Base-by-base conservation (phyloP, 2,797 vertebrate genomes). In the Peromyscus nudipes region DNA sequence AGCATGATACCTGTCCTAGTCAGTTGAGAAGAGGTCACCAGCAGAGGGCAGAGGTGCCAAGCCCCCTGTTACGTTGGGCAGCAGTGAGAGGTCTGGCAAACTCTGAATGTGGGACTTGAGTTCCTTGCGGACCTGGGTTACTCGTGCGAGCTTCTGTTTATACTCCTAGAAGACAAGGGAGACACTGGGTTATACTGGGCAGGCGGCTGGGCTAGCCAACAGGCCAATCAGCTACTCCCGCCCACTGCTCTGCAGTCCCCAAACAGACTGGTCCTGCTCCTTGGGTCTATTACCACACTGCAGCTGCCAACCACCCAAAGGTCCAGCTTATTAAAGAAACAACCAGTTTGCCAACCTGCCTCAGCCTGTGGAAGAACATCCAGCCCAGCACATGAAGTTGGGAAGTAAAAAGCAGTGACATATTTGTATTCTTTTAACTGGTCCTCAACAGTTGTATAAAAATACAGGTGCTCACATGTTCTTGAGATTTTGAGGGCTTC, bases 41-140 rank as follows among this genome's bases (percentile, higher is more conserved):
- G 99, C 99, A 10, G 99, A 99, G 0, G 99, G 99, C 75, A 99
- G 99, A 1, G 99, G 99, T 1, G 99, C 99, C 98, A 99, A 98
- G 62, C 99, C 99, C 23, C 99, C 99, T 0, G 99, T 99, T 77
- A 99, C 99, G 0, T 99, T 99, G 97, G 99, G 99, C 95, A 99
- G 99, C 93, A 99, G 99, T 0, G 99, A 99, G 49, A 99, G 99
- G 97, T 99, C 99, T 0, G 99, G 99, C 64, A 99, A 99, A 98
- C 99, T 99, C 99, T 99, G 99, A 99, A 99, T 99, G 98, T 99
- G 99, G 43, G 99, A 99, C 97, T 99, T 99, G 23, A 99, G 99
- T 98, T 99, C 99, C 98, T 99, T 99, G 97, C 99, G 99, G 93
- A 99, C 99, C 95, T 99, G 99, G 85, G 99, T 99, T 84, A 99